Evolutionary conservation across 1,140 invertebrate genomes (phyloP), one percentile per base, ranked within the genome.

Genomic region (Drosophila bipectinata): DNA sequence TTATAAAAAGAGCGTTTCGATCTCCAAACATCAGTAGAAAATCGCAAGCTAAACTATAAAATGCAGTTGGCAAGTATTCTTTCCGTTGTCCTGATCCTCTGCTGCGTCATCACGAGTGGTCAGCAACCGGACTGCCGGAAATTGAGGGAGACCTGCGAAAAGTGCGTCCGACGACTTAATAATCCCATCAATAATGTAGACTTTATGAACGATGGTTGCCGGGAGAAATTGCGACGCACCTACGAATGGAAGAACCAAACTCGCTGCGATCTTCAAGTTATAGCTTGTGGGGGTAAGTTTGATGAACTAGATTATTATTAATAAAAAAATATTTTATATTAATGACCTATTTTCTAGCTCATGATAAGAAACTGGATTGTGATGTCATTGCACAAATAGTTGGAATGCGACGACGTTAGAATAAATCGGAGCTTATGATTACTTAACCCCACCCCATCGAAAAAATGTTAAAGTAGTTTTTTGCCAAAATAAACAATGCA

Each of bases 51-150:
- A 34, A 48, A 26, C 37, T 14, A 0, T 7, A 77, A 45, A 55
- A 83, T 83, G 79, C 66, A 79, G 21, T 52, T 68, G 9, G n/a
- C 48, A 14, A 54, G 44, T 3, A 14, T 68, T 44, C 18, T 78
- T 18, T 51, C 21, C 28, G 6, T 75, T 0, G 7, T 71, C 18
- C 32, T 83, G 37, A 37, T 79, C 3, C 44, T 61, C n/a, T 54
- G 71, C 21, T 78, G 51, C 44, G 48, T 47, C 18, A 15, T 14
- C 8, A 49, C 53, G 12, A 37, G 49, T 59, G 72, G 58, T 4
- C 79, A 69, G 55, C 18, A 18, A 3, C 21, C 18, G 7, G 69
- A 83, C 14, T 83, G 79, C 3, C 41, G 21, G 0, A 47, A 12
- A 7, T 30, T 83, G n/a, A 45, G 21, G 7, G 48, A 28, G 0